A percentile compares a stretch with the other conserved stretches of the same genome.
phyloP scores from a whole-genome alignment of 2,113 vertebrate species.

The Porphyrio hochstetteri region DNA sequence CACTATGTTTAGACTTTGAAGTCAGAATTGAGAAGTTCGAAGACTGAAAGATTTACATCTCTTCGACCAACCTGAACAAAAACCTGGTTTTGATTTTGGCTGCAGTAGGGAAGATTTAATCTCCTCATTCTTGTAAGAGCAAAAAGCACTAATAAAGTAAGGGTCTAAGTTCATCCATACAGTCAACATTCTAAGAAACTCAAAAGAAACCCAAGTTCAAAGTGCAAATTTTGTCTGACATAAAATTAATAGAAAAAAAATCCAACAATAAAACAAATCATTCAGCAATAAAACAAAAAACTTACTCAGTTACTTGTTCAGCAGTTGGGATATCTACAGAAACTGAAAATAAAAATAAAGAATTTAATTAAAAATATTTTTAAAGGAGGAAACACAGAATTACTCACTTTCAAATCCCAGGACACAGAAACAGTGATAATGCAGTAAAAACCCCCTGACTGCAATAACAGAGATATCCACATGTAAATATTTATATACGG shows the following conservation, averaged over 20 bases:
- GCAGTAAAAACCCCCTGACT: not conserved
- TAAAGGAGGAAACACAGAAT: not conserved
- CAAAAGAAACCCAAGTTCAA: not conserved
- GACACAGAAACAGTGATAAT: not conserved
- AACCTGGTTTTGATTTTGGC: not conserved
- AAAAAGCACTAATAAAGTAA: not conserved
- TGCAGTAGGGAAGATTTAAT: not conserved
- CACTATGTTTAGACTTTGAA: not conserved
- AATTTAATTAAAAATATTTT: conserved; percentile 32
- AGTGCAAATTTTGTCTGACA: not conserved
- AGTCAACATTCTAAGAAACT: not conserved
- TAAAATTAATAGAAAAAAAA: not conserved
- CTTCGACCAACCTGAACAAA: not conserved
- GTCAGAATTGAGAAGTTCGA: not conserved
- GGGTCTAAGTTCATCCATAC: not conserved
- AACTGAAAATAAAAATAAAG: conserved; percentile 79
- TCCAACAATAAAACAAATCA: conserved; percentile 5
- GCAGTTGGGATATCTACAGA: conserved; percentile 72
- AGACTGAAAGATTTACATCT: not conserved
- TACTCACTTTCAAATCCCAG: not conserved
- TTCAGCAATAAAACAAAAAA: conserved; percentile 56
- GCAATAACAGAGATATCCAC: not conserved
- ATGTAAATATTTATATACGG: not conserved
- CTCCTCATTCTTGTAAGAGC: not conserved
- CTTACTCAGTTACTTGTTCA: conserved; percentile 81